phyloP scores from a whole-genome alignment of 2,888 invertebrate genomes.

The Troides aeacus region DNA sequence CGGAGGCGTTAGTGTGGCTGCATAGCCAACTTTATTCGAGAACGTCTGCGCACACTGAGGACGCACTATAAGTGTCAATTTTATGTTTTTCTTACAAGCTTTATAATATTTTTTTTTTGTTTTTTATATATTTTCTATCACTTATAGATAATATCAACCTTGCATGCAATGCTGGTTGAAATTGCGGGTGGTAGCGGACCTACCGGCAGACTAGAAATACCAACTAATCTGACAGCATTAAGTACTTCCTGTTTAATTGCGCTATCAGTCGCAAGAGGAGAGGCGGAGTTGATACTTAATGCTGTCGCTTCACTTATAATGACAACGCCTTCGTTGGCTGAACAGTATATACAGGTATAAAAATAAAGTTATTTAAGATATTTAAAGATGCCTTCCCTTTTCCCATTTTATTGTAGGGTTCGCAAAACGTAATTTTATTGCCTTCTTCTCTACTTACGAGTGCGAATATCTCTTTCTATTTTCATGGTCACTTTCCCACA shows the following conservation, averaged over 20 bases:
- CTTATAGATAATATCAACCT: slow-evolving; percentile 84
- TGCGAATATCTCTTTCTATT: too few relatives aligned
- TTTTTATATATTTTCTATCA: slow-evolving; percentile 33
- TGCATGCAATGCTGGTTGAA: slow-evolving; percentile 91
- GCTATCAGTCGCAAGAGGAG: slow-evolving; percentile 94
- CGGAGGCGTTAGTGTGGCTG: too few relatives aligned
- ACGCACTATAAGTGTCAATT: not conserved
- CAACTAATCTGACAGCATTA: slow-evolving; percentile 88
- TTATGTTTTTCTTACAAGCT: not conserved
- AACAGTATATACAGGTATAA: slow-evolving; percentile 89
- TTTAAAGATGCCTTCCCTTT: too few relatives aligned
- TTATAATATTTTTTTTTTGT: not conserved
- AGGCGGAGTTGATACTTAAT: slow-evolving; percentile 93
- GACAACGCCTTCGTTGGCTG: slow-evolving; percentile 87
- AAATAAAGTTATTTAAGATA: not conserved
- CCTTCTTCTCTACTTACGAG: too few relatives aligned
- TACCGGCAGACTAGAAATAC: slow-evolving; percentile 64
- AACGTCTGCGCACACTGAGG: too few relatives aligned
- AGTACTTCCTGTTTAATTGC: slow-evolving; percentile 96
- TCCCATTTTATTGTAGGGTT: too few relatives aligned
- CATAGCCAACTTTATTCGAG: too few relatives aligned
- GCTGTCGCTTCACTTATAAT: slow-evolving; percentile 93
- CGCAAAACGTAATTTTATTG: too few relatives aligned
- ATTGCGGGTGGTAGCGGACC: slow-evolving; percentile 84
- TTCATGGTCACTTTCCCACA: too few relatives aligned